Base-by-base conservation (phyloP, 2,797 vertebrate species). In the Carduelis carduelis region DNA sequence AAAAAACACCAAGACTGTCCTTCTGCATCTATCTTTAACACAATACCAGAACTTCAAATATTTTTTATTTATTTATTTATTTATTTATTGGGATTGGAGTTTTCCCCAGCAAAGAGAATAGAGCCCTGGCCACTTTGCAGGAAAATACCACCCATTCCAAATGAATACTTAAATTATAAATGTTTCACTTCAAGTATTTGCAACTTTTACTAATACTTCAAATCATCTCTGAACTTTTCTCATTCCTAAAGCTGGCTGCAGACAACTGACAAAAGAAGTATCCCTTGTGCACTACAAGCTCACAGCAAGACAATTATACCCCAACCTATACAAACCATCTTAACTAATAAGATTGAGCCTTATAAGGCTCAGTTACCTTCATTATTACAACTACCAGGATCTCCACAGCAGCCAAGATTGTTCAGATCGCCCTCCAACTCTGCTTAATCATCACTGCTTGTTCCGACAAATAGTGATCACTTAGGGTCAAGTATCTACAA, bases 381-480 rank as follows among this genome's bases (percentile, higher is more conserved):
- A 21, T 11, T 34, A 49, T 37, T 39, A 60, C 4, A 78, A 50
- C 12, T 53, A 64, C 61, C 32, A 90, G 26, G 23, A 75, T 17
- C 72, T 46, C 17, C 28, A 71, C 5, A 35, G 46, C 30, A 78
- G 14, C 39, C 64, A 56, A 49, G n/a, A 86, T 23, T 4, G 7
- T 19, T 74, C 55, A 72, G 24, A 15, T 0, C 61, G 43, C 60
- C 27, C 46, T 89, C 47, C 87, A 12, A 66, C 8, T 22, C 32
- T 17, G 23, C 24, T 72, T 55, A 50, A 78, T 43, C 24, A 57
- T 17, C 46, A 69, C 32, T 39, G 47, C 52, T 68, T 71, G 23
- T 34, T 88, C 59, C 50, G n/a, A 19, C 0, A 5, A 21, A 22
- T 20, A 88, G 52, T 18, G 14, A 59, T 23, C 0, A 0, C 34